Evolutionary conservation across 2,888 invertebrate genomes (phyloP).

Genomic region (Drosophila birchii): DNA sequence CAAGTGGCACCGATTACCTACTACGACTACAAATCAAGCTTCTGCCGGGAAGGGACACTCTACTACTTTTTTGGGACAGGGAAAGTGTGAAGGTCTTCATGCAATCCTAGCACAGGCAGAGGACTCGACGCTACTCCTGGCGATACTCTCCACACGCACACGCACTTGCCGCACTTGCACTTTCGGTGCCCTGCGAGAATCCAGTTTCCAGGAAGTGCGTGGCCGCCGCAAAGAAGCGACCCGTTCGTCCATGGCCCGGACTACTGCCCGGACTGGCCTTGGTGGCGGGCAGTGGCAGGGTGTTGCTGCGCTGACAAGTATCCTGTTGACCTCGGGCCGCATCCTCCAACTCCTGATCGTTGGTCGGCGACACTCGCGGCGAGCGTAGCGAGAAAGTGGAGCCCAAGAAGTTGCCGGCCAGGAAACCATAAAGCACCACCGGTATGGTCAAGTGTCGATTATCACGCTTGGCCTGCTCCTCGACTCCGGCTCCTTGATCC

Average conservation of each 20-base stretch:
- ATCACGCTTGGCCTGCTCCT: slow-evolving; percentile 15
- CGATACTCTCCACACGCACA: slow-evolving; percentile 30
- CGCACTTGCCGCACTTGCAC: slow-evolving; percentile 68
- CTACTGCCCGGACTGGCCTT: slow-evolving; percentile 22
- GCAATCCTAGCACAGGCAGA: slow-evolving; percentile 39
- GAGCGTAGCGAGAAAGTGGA: slow-evolving; percentile 71
- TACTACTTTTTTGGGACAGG: not conserved
- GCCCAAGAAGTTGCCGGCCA: slow-evolving; percentile 83
- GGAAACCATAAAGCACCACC: slow-evolving; percentile 85
- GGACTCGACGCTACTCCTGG: slow-evolving; percentile 28
- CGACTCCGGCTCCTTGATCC: slow-evolving; percentile 19
- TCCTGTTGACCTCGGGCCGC: slow-evolving; percentile 27
- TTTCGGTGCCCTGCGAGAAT: slow-evolving; percentile 42
- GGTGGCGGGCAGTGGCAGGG: slow-evolving; percentile 23
- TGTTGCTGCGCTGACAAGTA: slow-evolving; percentile 21
- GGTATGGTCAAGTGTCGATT: slow-evolving; percentile 82
- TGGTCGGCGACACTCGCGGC: slow-evolving; percentile 55
- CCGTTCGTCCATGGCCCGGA: slow-evolving; percentile 63
- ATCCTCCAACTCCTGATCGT: slow-evolving; percentile 64
- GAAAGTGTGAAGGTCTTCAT: slow-evolving; percentile 20
- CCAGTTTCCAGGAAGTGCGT: slow-evolving; percentile 69
- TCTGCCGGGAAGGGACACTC: slow-evolving; percentile 7
- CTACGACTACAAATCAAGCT: slow-evolving; percentile 36
- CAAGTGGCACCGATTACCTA: slow-evolving; percentile 20
- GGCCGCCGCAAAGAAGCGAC: slow-evolving; percentile 75